These are phyloP conservation scores for Drosophila erecta DNA, from an alignment of 1,140 invertebrate genomes.

Conservation along the genomic window DNA sequence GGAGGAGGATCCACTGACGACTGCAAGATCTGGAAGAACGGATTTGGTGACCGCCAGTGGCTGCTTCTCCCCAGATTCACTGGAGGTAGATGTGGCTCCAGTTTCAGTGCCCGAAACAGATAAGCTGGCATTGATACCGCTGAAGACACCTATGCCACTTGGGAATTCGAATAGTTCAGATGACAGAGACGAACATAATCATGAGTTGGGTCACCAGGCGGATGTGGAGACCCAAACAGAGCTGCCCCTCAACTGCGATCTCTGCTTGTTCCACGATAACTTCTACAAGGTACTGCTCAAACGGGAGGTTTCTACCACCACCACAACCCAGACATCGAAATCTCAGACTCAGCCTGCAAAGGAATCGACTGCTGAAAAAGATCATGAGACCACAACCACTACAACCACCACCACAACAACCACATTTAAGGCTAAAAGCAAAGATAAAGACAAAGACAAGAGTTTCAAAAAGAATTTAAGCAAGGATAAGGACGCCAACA, in stretches of 20 bases:
- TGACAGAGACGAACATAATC: neutral
- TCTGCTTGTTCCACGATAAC: conserved; percentile 80
- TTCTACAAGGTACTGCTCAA: conserved; percentile 82
- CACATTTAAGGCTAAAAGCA: conserved; percentile 80
- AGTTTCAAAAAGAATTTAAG: conserved; percentile 40
- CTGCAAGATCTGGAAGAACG: conserved; percentile 19
- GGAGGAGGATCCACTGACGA: conserved; percentile 49
- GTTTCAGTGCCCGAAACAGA: conserved; percentile 14
- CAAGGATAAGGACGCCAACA: conserved; percentile 71
- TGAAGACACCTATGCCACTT: conserved; percentile 34
- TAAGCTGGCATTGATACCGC: conserved; percentile 69
- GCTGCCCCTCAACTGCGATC: conserved; percentile 74
- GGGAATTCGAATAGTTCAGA: neutral
- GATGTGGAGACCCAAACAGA: conserved; percentile 83
- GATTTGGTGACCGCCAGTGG: conserved; percentile 49
- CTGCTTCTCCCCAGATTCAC: conserved; percentile 66
- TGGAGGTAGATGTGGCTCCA: conserved; percentile 49
- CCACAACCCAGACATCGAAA: conserved; percentile 80
- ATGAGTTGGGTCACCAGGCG: conserved; percentile 16
- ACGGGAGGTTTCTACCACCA: conserved; percentile 80
- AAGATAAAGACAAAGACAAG: conserved; percentile 79
- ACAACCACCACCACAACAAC: conserved; percentile 83
- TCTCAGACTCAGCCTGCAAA: conserved; percentile 62
- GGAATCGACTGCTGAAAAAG: conserved; percentile 62
- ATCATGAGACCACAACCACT: conserved; percentile 81